Conservation (phyloP, 2,888 invertebrate species). For the Drosophila cognata region DNA sequence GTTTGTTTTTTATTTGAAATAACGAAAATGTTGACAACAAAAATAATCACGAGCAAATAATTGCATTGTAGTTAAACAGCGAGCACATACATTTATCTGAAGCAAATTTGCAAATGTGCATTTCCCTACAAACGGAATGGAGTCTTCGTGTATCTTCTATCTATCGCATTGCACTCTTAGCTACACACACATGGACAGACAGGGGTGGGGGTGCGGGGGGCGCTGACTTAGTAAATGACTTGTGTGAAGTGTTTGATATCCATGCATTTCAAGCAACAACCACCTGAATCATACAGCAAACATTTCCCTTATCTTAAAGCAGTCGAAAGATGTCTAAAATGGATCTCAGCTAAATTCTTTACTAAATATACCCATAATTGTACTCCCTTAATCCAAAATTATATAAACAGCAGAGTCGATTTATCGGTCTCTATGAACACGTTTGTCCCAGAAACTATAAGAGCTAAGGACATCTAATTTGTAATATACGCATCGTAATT, state of each 20-base stretch:
- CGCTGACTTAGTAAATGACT: background rate
- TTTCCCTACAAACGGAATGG: constrained; percentile 2
- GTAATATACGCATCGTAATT: background rate
- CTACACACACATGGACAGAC: constrained; percentile 22
- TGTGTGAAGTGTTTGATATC: background rate
- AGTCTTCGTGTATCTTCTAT: constrained; percentile 1
- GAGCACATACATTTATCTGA: constrained; percentile 38
- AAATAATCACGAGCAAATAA: constrained; percentile 37
- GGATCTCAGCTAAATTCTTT: background rate
- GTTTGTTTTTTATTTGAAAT: constrained; percentile 14
- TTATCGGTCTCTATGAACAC: background rate
- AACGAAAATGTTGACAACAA: constrained; percentile 27
- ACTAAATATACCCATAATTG: background rate
- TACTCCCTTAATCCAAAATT: background rate
- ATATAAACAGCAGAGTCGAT: background rate
- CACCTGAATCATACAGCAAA: background rate
- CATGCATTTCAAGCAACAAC: constrained; percentile 21
- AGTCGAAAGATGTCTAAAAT: background rate
- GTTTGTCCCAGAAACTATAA: background rate
- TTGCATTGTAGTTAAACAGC: constrained; percentile 37
- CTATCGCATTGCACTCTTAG: constrained; percentile 8
- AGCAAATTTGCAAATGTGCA: constrained; percentile 34
- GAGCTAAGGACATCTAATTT: background rate
- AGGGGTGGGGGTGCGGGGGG: background rate
- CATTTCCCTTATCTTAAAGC: background rate